Evolutionary conservation across 1,140 invertebrate genomes (phyloP).

Genomic region (Drosophila pandora): DNA sequence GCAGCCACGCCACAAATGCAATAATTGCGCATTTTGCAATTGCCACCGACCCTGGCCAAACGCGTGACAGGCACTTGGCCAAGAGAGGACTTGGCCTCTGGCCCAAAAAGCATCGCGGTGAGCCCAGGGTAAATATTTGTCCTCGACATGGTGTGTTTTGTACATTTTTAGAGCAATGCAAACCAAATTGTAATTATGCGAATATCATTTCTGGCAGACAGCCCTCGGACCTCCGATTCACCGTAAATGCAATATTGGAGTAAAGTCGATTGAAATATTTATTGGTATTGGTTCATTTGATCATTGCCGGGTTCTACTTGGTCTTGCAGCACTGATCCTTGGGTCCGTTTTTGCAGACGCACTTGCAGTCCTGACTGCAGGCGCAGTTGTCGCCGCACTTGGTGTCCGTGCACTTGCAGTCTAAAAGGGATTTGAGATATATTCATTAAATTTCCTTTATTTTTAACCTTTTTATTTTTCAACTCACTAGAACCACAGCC

Average conservation of each 20-base stretch:
- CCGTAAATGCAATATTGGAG: conserved; percentile 3
- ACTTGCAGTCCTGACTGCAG: conserved; percentile 62
- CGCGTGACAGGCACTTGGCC: conserved; percentile 33
- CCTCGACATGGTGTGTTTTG: conserved; percentile 40
- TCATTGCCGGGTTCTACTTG: conserved; percentile 26
- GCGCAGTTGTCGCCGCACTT: conserved; percentile 70
- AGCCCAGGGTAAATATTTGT: conserved; percentile 35
- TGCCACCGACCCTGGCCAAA: conserved; percentile 42
- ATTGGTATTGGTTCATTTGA: not conserved
- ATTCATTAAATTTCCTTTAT: not conserved
- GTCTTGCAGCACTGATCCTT: conserved; percentile 67
- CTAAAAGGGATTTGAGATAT: conserved; percentile 14
- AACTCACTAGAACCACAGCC: conserved; percentile 62
- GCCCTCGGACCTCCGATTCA: conserved; percentile 1
- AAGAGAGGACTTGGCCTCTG: conserved; percentile 14
- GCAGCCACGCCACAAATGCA: conserved; percentile 33
- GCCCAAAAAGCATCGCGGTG: conserved; percentile 16
- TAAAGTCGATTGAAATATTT: not conserved
- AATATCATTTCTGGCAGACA: conserved; percentile 33
- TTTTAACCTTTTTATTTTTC: not conserved
- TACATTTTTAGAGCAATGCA: conserved; percentile 16
- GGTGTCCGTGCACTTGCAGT: conserved; percentile 62
- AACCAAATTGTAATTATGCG: conserved; percentile 56
- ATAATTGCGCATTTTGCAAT: conserved; percentile 57
- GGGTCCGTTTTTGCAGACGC: conserved; percentile 57